Base-by-base conservation (phyloP, 1,140 invertebrate species). In the Ceratina australensis region DNA sequence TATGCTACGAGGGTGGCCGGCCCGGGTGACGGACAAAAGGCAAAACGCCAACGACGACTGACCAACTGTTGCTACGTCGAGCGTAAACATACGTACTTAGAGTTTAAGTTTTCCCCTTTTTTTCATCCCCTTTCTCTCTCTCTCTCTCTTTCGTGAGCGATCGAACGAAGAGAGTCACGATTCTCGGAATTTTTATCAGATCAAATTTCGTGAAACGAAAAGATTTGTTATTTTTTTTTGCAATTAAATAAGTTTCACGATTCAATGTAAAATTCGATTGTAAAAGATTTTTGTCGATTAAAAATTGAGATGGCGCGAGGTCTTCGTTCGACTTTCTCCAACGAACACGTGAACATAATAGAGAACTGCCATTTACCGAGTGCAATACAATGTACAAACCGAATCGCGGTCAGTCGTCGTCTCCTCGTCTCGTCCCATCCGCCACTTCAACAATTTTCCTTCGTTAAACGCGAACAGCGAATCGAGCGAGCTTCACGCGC, bases 401-500 rank as follows among this genome's bases (percentile, higher is more conserved):
- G 49, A 52, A n/a, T 16, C 33, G 3, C 15, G 15, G 52, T 74
- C 72, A 74, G 72, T 66, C 72, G 52, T 57, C 72, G 61, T 74
- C 33, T 47, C 22, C 7, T 56, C 1, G 54, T 28, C 22, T 33
- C 2, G 26, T 54, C 52, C 20, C 26, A 33, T n/a, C 28, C 15
- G 26, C 20, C 42, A 15, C 22, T 57, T n/a, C n/a, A 4, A 18
- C n/a, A n/a, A 2, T 54, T 66, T 47, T 47, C 50, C 26, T 56
- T 33, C 28, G 28, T 33, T 33, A n/a, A 33, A 47, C 26, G n/a
- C 15, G 22, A 65, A 42, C 15, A 22, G 54, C 54, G 54, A 75
- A 59, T 33, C 28, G 69, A 22, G 69, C 65, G 80, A 83, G 75
- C 74, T 82, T 83, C 72, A 26, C 54, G 69, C 72, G 69, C 61